phyloP scores from a whole-genome alignment of 1,140 invertebrate genomes.

The Nasonia giraulti region DNA sequence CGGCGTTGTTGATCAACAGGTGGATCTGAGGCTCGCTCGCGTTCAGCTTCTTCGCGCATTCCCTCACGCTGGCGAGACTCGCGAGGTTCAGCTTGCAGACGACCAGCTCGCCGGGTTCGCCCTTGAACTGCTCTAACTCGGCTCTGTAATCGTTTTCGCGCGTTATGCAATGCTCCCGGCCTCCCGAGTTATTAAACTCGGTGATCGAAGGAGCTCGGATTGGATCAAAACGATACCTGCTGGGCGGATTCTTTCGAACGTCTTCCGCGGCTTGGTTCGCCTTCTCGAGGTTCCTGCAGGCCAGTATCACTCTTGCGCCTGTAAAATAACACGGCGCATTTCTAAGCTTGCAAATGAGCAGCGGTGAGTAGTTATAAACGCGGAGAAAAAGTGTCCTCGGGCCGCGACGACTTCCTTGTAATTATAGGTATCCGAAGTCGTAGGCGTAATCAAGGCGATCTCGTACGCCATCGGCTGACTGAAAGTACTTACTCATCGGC shows the following conservation, averaged over 20 bases:
- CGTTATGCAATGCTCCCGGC: neutral
- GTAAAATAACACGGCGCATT: neutral
- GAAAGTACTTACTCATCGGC: too few relatives aligned
- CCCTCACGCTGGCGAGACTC: slow-evolving; percentile 82
- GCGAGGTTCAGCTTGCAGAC: slow-evolving; percentile 81
- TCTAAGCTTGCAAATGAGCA: too few relatives aligned
- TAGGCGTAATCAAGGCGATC: too few relatives aligned
- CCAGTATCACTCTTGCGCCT: slow-evolving; percentile 78
- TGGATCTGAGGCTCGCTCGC: slow-evolving; percentile 79
- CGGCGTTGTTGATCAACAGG: slow-evolving; percentile 89
- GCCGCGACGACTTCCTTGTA: too few relatives aligned
- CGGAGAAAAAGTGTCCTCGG: too few relatives aligned
- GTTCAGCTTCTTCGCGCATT: slow-evolving; percentile 80
- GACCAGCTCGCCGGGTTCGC: slow-evolving; percentile 76
- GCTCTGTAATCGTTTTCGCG: slow-evolving; percentile 48
- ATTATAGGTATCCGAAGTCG: too few relatives aligned
- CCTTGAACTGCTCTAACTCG: slow-evolving; percentile 61
- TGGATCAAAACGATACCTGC: slow-evolving; percentile 53
- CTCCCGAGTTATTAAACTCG: neutral
- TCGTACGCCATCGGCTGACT: too few relatives aligned
- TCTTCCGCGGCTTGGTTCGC: slow-evolving; percentile 72
- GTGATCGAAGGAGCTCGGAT: too few relatives aligned
- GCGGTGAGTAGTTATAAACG: too few relatives aligned
- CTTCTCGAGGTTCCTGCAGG: slow-evolving; percentile 77
- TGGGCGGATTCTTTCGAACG: slow-evolving; percentile 61